A percentile compares a stretch with the other conserved stretches of the same genome.
These are phyloP conservation scores for Nasonia oneida DNA, from an alignment of 2,888 invertebrate genomes.

Conservation along the genomic window DNA sequence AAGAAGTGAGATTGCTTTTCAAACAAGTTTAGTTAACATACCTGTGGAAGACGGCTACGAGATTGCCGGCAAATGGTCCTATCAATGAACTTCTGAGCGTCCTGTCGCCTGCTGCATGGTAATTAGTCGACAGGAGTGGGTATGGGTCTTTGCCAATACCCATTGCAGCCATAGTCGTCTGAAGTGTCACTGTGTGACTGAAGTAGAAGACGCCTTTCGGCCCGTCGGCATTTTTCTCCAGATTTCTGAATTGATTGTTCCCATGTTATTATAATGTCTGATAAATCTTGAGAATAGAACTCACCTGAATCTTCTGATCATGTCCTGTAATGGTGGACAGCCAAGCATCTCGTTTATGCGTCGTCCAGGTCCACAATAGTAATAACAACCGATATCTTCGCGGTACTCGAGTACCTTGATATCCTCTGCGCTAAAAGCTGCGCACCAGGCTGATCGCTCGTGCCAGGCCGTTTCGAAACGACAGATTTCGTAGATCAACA, in stretches of 20 bases:
- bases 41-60: constrained; percentile 87
- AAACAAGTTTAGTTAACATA: background rate
- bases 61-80: constrained; percentile 86
- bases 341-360: constrained; percentile 78
- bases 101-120: constrained; percentile 80
- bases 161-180: constrained; percentile 83
- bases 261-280: no score
- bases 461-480: constrained; percentile 90
- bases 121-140: constrained; percentile 84
- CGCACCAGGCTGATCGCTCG: constrained; percentile 87
- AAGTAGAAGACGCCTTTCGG: constrained; percentile 44
- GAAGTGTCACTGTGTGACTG: constrained; percentile 82
- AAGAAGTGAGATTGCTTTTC: no score
- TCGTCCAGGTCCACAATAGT: constrained; percentile 43
- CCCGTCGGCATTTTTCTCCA: background rate
- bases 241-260: background rate
- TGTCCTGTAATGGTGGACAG: constrained; percentile 86
- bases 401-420: constrained; percentile 87
- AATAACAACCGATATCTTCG: constrained; percentile 81
- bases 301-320: constrained; percentile 84
- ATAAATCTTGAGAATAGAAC: background rate
- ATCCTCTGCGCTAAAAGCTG: constrained; percentile 86
- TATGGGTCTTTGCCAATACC: constrained; percentile 83
- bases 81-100: constrained; percentile 85
- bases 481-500: constrained; percentile 88